These are phyloP conservation scores for Cricetomys ansorgei DNA, from an alignment of 2,113 vertebrate genomes.

Conservation along the genomic window DNA sequence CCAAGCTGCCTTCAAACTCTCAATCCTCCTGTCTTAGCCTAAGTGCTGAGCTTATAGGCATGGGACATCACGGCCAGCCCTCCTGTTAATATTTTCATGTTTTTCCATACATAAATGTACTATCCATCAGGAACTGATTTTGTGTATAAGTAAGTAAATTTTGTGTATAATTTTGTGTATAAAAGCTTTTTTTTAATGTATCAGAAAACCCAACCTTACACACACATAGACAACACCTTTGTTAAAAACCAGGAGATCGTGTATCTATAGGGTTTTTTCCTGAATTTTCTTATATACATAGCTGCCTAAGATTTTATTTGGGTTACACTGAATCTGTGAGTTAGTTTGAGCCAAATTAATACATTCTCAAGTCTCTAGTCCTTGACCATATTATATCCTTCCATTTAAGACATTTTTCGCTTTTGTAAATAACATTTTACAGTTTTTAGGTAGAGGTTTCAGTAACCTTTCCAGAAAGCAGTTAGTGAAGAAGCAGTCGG, in stretches of 20 bases:
- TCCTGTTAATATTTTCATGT: background rate
- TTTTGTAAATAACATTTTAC: background rate
- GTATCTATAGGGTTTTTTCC: background rate
- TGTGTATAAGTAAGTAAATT: background rate
- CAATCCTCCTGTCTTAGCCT: background rate
- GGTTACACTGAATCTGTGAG: background rate
- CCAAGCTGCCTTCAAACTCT: background rate
- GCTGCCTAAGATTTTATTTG: background rate
- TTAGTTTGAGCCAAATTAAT: background rate
- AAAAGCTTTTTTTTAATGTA: background rate
- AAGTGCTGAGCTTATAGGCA: background rate
- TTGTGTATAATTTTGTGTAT: background rate
- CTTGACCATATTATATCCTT: background rate
- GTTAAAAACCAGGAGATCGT: background rate
- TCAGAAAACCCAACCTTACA: background rate
- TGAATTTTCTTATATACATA: background rate
- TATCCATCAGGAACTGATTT: background rate
- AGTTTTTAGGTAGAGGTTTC: background rate
- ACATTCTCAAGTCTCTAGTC: background rate
- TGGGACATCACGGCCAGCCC: background rate
- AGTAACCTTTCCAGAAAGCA: slow-evolving; percentile 5
- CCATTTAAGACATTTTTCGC: background rate
- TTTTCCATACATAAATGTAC: background rate
- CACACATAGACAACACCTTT: background rate
- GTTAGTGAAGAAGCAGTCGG: background rate